phyloP scores from a whole-genome alignment of 2,888 invertebrate genomes.

The Deroplatys truncata region DNA sequence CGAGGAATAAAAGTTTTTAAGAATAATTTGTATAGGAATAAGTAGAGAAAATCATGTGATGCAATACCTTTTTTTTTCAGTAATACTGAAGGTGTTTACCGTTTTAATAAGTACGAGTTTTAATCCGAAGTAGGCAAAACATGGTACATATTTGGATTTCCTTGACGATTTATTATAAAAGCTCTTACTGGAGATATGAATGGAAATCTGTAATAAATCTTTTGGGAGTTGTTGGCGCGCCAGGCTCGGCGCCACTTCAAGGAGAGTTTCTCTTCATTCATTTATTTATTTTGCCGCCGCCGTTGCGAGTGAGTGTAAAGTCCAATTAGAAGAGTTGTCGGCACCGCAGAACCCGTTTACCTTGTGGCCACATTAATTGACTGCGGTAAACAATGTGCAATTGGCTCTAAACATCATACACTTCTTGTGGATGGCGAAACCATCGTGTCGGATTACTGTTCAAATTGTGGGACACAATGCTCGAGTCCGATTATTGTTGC shows the following conservation, averaged over 20 bases:
- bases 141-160: too few relatives aligned
- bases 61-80: too few relatives aligned
- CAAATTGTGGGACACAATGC: neutral
- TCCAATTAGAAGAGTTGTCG: neutral
- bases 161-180: too few relatives aligned
- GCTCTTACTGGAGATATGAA: neutral
- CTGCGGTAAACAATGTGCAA: neutral
- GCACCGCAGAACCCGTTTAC: neutral
- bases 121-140: too few relatives aligned
- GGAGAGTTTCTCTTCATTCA: neutral
- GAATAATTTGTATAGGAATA: too few relatives aligned
- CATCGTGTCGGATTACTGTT: neutral
- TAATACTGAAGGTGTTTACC: too few relatives aligned
- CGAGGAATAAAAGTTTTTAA: too few relatives aligned
- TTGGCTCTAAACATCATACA: neutral
- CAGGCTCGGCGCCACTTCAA: neutral
- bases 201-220: neutral
- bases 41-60: too few relatives aligned
- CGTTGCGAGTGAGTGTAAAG: neutral
- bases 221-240: neutral
- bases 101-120: too few relatives aligned
- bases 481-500: too few relatives aligned
- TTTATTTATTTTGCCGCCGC: neutral
- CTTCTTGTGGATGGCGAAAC: neutral
- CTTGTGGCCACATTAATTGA: neutral